Evolutionary conservation across 2,888 invertebrate species (phyloP).

Genomic region (Thera obeliscata): DNA sequence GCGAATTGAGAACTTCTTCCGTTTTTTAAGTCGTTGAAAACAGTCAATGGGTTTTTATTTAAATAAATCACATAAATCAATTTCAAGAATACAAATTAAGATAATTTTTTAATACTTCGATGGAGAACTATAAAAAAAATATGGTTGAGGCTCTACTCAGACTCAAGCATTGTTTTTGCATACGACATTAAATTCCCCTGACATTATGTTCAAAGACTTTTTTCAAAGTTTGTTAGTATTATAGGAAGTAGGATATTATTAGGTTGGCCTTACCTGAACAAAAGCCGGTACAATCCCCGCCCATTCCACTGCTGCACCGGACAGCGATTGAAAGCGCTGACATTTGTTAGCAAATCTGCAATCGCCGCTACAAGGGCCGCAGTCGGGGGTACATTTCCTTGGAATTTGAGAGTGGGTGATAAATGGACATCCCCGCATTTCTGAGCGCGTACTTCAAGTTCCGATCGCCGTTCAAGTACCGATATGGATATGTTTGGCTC

Average conservation of each 20-base stretch:
- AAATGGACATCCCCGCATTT: constrained; percentile 62
- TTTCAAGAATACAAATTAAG: too few species aligned
- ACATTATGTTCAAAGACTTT: too few species aligned
- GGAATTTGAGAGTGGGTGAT: constrained; percentile 43
- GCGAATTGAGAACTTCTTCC: too few species aligned
- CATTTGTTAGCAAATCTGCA: constrained; percentile 66
- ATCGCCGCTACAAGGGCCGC: constrained; percentile 59
- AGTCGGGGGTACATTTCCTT: constrained; percentile 56
- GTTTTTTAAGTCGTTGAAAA: too few species aligned
- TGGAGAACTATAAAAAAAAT: too few species aligned
- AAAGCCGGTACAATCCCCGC: constrained; percentile 66
- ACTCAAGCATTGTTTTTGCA: too few species aligned
- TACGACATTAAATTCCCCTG: too few species aligned
- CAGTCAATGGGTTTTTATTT: too few species aligned
- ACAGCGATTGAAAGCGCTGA: constrained; percentile 58
- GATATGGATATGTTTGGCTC: constrained; percentile 71
- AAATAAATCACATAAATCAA: too few species aligned
- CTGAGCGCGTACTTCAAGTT: constrained; percentile 71
- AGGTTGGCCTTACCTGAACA: constrained; percentile 64
- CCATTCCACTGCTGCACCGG: constrained; percentile 72
- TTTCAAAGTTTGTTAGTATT: too few species aligned
- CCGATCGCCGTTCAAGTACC: constrained; percentile 66
- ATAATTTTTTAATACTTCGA: too few species aligned
- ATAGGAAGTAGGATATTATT: background rate
- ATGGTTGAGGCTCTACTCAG: too few species aligned